Conservation (phyloP, 2,113 vertebrate genomes). For the Rhynchopsitta pachyrhyncha region DNA sequence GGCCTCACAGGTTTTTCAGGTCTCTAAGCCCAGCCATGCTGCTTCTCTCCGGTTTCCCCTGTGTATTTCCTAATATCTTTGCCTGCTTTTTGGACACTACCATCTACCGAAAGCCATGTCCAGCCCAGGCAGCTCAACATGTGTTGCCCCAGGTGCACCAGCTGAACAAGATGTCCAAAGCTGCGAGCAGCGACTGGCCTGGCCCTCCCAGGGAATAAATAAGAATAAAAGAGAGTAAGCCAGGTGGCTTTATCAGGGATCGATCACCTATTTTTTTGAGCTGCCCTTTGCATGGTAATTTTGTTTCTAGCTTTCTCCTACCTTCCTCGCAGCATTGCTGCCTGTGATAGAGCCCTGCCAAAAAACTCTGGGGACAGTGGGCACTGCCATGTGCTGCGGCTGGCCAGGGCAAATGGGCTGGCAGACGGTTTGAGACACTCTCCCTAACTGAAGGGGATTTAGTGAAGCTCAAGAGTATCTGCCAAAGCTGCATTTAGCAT, state of each 20-base stretch:
- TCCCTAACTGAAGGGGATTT: not conserved
- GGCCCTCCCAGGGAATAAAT: not conserved
- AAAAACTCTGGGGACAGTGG: not conserved
- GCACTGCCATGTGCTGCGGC: not conserved
- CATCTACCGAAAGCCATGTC: not conserved
- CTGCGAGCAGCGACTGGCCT: not conserved
- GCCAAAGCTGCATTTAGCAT: constrained; percentile 34
- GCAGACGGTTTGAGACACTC: not conserved
- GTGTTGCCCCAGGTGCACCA: accelerated
- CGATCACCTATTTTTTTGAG: not conserved
- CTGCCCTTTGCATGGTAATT: not conserved
- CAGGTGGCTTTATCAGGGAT: not conserved
- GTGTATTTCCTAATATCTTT: not conserved
- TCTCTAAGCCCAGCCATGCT: not conserved
- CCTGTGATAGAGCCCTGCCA: not conserved
- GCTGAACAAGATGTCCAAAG: not conserved
- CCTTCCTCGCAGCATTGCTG: not conserved
- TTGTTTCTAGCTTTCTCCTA: not conserved
- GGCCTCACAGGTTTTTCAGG: not conserved
- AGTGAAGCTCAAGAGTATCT: not conserved
- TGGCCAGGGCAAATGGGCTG: not conserved
- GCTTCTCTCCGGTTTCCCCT: not conserved
- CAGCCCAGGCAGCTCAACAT: not conserved
- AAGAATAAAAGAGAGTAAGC: not conserved
- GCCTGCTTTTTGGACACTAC: not conserved